These are phyloP conservation scores for Drosophila elegans DNA, from an alignment of 1,140 invertebrate genomes.

Conservation along the genomic window DNA sequence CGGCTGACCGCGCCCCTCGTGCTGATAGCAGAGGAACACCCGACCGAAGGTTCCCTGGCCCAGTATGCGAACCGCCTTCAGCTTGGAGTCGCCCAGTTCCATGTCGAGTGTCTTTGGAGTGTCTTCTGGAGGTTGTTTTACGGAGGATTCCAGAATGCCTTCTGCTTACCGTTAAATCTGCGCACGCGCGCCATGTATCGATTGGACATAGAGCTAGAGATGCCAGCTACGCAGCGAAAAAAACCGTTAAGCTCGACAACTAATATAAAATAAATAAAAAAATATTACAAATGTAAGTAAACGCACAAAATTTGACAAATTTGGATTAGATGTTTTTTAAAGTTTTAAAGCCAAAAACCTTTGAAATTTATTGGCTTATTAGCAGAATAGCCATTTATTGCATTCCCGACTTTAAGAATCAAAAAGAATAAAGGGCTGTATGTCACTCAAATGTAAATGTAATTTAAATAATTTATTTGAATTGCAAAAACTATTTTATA, in stretches of 20 bases:
- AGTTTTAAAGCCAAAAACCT: too few species aligned
- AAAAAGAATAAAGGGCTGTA: too few species aligned
- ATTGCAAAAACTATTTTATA: too few species aligned
- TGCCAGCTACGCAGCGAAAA: not conserved
- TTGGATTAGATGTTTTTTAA: too few species aligned
- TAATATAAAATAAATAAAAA: too few species aligned
- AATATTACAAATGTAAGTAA: too few species aligned
- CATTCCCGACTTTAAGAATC: too few species aligned
- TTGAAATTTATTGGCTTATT: too few species aligned
- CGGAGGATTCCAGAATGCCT: not conserved
- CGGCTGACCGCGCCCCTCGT: constrained; percentile 14
- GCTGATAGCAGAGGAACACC: constrained; percentile 66
- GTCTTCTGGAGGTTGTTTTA: not conserved
- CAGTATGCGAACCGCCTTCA: constrained; percentile 55
- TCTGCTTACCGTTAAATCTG: constrained; percentile 15
- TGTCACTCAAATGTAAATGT: too few species aligned
- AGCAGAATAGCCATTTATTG: too few species aligned
- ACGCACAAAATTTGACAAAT: too few species aligned
- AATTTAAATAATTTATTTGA: too few species aligned
- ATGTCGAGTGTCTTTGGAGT: constrained; percentile 15
- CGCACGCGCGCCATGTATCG: constrained; percentile 25
- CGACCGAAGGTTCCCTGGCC: constrained; percentile 72
- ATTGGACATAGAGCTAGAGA: constrained; percentile 8
- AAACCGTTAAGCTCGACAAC: not conserved
- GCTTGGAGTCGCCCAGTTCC: constrained; percentile 68